Evolutionary conservation across 2,888 invertebrate species (phyloP), one percentile per base, ranked within the genome.

Genomic region (Synanthedon formicaeformis): DNA sequence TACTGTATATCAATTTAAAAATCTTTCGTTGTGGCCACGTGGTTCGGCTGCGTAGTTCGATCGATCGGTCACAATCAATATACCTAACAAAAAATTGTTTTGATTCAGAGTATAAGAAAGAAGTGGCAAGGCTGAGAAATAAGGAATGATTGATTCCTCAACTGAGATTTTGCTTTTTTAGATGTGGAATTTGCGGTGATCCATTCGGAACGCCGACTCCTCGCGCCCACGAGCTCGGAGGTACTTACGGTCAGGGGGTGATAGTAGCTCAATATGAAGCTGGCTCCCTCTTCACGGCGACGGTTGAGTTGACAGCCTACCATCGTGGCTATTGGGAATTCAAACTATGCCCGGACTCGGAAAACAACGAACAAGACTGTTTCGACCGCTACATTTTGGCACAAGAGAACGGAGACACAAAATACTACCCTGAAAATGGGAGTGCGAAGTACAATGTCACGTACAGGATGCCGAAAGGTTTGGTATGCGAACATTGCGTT

Each of bases 251-350:
- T 0, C 89, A 91, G 60, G 93, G 94, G 2, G 87, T 93, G 50
- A 91, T 96, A 56, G 94, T 93, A 0, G 89, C 92, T 2, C 88
- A 90, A 54, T 95, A 94, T 75, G 81, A 88, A 45, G 89, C 91
- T 0, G 92, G 91, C 18, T 81, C 91, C 12, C 74, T 89, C 51
- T 89, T 96, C 56, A 89, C 90, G 13, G 89, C 92, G 48, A 90
- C 91, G 12, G 90, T 96, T 0, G 92, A 95, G 67, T 74, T 96
- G 45, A 95, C 95, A 0, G 94, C 95, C 34, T 94, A 92, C 70
- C 96, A 96, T 76, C 89, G 89, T 66, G 96, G 96, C 12, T 94
- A 91, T 80, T 96, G 96, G 79, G 93, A 94, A 72, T 94, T 96
- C 75, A 89, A 92, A 49, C 71, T 94, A 13, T 96, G 96, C 69